Evolutionary conservation across 2,888 invertebrate species (phyloP).

Genomic region (Drosophila fungiperda): DNA sequence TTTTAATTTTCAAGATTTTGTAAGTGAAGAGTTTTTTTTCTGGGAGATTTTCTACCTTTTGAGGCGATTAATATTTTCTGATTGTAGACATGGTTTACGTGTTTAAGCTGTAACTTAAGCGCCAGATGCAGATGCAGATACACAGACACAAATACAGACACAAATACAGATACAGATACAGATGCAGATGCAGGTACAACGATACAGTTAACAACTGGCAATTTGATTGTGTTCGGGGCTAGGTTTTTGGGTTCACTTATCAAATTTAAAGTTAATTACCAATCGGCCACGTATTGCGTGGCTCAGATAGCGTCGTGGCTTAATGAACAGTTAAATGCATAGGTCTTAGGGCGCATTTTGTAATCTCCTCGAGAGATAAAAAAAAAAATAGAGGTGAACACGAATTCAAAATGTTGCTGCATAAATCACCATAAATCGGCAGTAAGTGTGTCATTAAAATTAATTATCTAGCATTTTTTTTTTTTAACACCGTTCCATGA

Average conservation of each 20-base stretch:
- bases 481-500: slow-evolving; percentile 56
- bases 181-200: slow-evolving; percentile 25
- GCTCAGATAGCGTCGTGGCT: slow-evolving; percentile 57
- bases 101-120: slow-evolving; percentile 32
- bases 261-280: slow-evolving; percentile 75
- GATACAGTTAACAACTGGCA: slow-evolving; percentile 21
- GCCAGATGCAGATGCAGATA: slow-evolving; percentile 15
- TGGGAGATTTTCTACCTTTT: slow-evolving; percentile 22
- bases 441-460: slow-evolving; percentile 76
- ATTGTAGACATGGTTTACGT: not conserved
- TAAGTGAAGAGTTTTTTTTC: not conserved
- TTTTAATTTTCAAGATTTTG: not conserved
- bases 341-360: slow-evolving; percentile 56
- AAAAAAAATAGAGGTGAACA: slow-evolving; percentile 50
- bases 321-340: slow-evolving; percentile 77
- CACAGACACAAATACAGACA: slow-evolving; percentile 4
- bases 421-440: slow-evolving; percentile 62
- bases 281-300: slow-evolving; percentile 17
- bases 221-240: slow-evolving; percentile 27
- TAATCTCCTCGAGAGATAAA: slow-evolving; percentile 52
- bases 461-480: slow-evolving; percentile 71
- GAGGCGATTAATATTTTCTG: not conserved
- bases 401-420: slow-evolving; percentile 44
- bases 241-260: slow-evolving; percentile 61
- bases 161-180: slow-evolving; percentile 4